These are phyloP conservation scores for Erpornis zantholeuca DNA, from an alignment of 2,113 vertebrate species.

Conservation along the genomic window DNA sequence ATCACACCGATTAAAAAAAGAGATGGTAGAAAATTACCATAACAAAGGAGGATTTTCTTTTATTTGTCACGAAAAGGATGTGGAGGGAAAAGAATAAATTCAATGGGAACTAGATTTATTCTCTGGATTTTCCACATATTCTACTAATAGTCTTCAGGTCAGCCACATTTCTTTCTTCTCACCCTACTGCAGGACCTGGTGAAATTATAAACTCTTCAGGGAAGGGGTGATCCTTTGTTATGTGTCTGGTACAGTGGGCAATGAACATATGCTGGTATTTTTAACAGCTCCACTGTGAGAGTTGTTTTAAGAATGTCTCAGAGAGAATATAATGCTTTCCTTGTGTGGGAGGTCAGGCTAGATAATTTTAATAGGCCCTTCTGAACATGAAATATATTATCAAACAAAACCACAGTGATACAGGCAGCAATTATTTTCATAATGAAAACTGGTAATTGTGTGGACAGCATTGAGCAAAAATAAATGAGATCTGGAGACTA, in stretches of 20 bases:
- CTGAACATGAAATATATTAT: conserved; percentile 37
- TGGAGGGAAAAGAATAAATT: not conserved
- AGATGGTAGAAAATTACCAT: not conserved
- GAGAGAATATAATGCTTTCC: not conserved
- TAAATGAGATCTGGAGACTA: conserved; percentile 20
- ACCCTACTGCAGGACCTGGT: not conserved
- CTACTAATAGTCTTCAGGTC: not conserved
- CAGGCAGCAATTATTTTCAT: conserved; percentile 45
- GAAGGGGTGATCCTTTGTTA: not conserved
- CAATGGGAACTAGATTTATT: not conserved
- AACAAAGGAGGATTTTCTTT: not conserved
- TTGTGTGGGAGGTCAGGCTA: conserved; percentile 16
- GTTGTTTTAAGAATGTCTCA: not conserved
- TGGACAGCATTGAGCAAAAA: not conserved
- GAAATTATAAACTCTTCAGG: not conserved
- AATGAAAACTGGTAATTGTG: conserved; percentile 22
- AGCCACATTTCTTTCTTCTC: not conserved
- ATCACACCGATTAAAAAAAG: not conserved
- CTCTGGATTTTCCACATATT: not conserved
- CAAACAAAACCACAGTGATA: conserved; percentile 29
- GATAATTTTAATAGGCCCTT: conserved; percentile 49
- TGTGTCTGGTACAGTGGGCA: not conserved
- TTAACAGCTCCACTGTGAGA: not conserved
- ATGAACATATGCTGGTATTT: not conserved
- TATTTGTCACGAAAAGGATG: not conserved